Evolutionary conservation across 2,797 vertebrate species (phyloP), one percentile per base, ranked within the genome.

Genomic region (Caiman crocodilus): DNA sequence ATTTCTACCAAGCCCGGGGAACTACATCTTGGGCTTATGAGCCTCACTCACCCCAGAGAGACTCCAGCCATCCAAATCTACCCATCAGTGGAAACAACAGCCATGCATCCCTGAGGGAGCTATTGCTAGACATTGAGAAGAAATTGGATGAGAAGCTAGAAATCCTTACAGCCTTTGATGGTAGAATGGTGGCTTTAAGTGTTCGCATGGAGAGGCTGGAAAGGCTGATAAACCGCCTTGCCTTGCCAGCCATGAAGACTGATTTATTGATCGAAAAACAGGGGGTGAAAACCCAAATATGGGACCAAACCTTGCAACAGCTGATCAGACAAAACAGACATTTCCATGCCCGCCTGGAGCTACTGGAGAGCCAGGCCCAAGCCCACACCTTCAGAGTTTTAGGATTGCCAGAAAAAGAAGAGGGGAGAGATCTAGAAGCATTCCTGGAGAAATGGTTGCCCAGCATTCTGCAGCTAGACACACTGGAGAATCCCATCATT

Each of bases 11-110:
- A 79, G 65, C 8, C 42, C 69, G 58, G 79, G 55, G 64, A 4
- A 21, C 77, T 26, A 59, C 30, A 35, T 65, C 25, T 64, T 64
- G 64, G 35, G n/a, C 59, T 25, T 28, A 15, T 4, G 11, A 0
- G 0, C 25, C 59, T 77, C 67, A 57, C 32, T 35, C 1, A 0
- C 57, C 2, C 0, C 63, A 5, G 0, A 5, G 30, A 67, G 42
- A 73, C 42, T 4, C 0, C 0, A 3, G n/a, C 7, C 1, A 0
- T n/a, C 60, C 15, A 59, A 35, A 55, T 60, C 67, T 76, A 9
- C 15, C 8, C 28, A 17, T 17, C 5, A 16, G 59, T 7, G 56
- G 55, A 14, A 83, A 42, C 30, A 74, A 42, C 42, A 74, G 80
- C 6, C 8, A 76, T 26, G 74, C 58, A 1, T 4, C 86, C 65